Percentiles rank a stretch among this genome's conserved stretches.
Evolutionary conservation across 2,797 vertebrate species (phyloP).

Genomic region (Myotis planiceps): DNA sequence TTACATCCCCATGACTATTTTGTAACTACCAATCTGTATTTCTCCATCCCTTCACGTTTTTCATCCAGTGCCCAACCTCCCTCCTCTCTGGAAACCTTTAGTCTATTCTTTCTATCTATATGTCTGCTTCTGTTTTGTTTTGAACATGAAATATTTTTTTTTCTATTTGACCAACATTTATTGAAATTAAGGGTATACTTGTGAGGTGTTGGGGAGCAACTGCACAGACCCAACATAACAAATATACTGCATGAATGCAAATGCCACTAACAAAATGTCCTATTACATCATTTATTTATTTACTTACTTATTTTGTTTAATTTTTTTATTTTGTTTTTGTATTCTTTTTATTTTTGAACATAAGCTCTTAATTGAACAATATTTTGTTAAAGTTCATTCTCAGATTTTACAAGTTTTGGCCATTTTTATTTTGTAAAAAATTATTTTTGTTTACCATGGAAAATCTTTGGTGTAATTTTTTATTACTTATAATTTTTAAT

Average conservation of each 20-base stretch:
- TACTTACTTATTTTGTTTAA: background rate
- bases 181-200: background rate
- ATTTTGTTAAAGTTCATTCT: background rate
- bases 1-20: background rate
- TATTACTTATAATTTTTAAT: background rate
- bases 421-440: background rate
- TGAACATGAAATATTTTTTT: background rate
- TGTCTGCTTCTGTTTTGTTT: background rate
- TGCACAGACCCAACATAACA: background rate
- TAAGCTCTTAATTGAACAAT: background rate
- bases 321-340: background rate
- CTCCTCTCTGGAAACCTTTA: background rate
- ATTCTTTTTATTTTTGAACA: background rate
- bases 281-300: conserved; percentile 2
- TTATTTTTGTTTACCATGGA: background rate
- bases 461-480: background rate
- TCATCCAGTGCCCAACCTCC: background rate
- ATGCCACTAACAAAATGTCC: background rate
- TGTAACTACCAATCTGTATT: background rate
- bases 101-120: background rate
- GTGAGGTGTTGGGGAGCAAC: background rate
- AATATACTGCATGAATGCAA: background rate
- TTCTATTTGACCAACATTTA: conserved; percentile 20
- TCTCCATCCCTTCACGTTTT: background rate
- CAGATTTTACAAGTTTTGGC: background rate